Conservation (phyloP, 2,113 vertebrate species). For the Tor tambroides region DNA sequence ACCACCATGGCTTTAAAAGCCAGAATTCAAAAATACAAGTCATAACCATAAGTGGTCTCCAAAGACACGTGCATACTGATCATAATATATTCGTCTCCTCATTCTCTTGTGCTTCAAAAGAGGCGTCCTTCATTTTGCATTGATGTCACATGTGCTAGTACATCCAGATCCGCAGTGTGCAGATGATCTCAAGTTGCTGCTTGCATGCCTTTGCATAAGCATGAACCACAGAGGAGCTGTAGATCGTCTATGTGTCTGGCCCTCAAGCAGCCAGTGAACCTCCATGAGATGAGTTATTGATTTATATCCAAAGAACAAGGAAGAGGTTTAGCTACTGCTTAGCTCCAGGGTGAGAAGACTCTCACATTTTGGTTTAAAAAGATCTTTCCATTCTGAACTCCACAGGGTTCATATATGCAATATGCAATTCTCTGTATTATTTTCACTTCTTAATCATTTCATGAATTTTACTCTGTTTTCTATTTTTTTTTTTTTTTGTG, state of each 20-base stretch:
- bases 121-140: neutral
- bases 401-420: neutral
- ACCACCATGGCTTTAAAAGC: neutral
- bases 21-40: neutral
- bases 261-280: neutral
- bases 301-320: conserved; percentile 35
- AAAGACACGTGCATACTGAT: conserved; percentile 7
- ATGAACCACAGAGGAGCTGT: neutral
- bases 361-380: neutral
- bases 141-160: neutral
- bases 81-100: neutral
- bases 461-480: neutral
- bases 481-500: too few species aligned
- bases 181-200: conserved; percentile 9
- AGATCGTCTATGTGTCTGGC: conserved; percentile 1
- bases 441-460: neutral
- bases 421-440: neutral
- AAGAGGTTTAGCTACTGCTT: conserved; percentile 1
- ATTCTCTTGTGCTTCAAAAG: conserved; percentile 1
- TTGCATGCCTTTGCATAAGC: conserved; percentile 11
- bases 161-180: neutral
- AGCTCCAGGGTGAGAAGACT: neutral
- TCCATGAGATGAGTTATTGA: conserved; percentile 47
- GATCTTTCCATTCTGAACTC: neutral
- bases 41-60: conserved; percentile 3